Percentiles rank a stretch among this genome's conserved stretches.
These are phyloP conservation scores for Limnephilus marmoratus DNA, from an alignment of 2,888 invertebrate species.

Conservation along the genomic window DNA sequence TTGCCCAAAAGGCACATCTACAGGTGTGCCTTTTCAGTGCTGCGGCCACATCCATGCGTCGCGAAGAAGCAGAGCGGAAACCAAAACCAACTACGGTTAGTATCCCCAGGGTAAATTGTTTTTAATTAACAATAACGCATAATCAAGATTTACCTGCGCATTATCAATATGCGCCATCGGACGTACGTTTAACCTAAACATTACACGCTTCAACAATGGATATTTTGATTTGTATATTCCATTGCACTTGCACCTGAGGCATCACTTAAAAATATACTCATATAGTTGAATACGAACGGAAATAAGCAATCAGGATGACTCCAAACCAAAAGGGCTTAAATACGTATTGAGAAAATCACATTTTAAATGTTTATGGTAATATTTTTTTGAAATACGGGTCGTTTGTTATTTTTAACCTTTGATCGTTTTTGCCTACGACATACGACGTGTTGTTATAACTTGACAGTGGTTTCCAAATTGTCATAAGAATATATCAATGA, in stretches of 20 bases:
- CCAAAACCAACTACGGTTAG: neutral
- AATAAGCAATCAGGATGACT: neutral
- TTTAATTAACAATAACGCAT: neutral
- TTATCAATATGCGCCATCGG: neutral
- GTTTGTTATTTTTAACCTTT: no score
- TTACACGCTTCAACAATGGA: neutral
- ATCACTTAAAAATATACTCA: neutral
- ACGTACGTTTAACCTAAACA: neutral
- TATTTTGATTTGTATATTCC: neutral
- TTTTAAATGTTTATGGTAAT: neutral
- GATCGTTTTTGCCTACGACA: no score
- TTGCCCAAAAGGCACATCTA: neutral
- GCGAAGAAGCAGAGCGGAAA: slow-evolving; percentile 2
- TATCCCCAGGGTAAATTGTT: neutral
- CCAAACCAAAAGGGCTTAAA: neutral
- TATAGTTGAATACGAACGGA: neutral
- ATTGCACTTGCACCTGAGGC: neutral
- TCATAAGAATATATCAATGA: no score
- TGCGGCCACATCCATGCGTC: neutral
- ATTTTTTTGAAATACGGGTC: no score
- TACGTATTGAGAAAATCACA: neutral
- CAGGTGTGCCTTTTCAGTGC: neutral
- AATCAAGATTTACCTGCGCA: neutral
- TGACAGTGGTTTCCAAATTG: no score
- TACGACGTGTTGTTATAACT: no score